Conservation (phyloP, 2,113 vertebrate species). For the Machaerirhynchus nigripectus region DNA sequence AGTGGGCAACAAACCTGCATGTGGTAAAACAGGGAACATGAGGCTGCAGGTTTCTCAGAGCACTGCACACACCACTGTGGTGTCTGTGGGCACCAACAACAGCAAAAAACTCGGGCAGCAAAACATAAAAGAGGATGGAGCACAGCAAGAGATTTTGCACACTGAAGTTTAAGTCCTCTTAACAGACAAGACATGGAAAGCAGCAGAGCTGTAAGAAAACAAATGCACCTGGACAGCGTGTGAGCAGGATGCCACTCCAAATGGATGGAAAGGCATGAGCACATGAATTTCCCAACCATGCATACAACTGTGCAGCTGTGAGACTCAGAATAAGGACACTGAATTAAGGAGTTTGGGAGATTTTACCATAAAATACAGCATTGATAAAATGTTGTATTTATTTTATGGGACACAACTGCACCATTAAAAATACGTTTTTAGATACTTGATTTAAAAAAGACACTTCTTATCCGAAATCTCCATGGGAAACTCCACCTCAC, state of each 20-base stretch:
- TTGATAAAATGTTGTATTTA: not conserved
- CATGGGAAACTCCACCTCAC: not conserved
- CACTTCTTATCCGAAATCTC: not conserved
- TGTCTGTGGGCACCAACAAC: not conserved
- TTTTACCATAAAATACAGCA: not conserved
- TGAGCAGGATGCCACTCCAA: not conserved
- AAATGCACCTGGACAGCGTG: not conserved
- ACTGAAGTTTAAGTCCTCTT: not conserved
- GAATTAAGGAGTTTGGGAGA: not conserved
- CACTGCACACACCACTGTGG: not conserved
- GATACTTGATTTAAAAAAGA: not conserved
- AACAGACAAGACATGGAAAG: not conserved
- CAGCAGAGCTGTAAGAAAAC: not conserved
- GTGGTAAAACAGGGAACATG: not conserved
- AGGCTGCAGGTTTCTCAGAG: not conserved
- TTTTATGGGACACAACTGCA: not conserved
- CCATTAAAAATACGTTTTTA: not conserved
- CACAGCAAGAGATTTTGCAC: not conserved
- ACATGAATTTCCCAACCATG: not conserved
- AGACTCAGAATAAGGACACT: not conserved
- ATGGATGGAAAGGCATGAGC: not conserved
- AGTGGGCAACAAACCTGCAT: conserved; percentile 92
- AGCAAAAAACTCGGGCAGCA: not conserved
- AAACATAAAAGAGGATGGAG: not conserved
- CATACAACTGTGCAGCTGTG: not conserved